Evolutionary conservation across 2,888 invertebrate genomes (phyloP).

Genomic region (Hypsopygia costalis): DNA sequence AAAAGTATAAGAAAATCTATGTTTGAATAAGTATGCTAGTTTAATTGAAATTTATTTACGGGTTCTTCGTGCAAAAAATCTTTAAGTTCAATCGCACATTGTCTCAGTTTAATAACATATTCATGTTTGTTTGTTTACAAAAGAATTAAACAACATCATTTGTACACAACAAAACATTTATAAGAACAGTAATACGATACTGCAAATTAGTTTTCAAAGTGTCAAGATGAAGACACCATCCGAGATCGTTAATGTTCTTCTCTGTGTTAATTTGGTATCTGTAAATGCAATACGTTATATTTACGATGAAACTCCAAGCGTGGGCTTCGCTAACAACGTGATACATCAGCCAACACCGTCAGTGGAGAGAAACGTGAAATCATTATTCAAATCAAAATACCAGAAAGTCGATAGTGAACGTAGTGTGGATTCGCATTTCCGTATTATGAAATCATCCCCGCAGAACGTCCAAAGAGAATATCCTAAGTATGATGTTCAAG

Average conservation of each 20-base stretch:
- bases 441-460: conserved; percentile 28
- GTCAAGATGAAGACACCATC: conserved; percentile 40
- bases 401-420: conserved; percentile 31
- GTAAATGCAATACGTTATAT: conserved; percentile 36
- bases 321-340: conserved; percentile 33
- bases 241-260: conserved; percentile 24
- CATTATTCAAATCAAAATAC: background rate
- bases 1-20: too few species aligned
- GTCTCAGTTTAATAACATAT: too few species aligned
- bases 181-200: conserved; percentile 29
- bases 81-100: too few species aligned
- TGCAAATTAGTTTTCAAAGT: conserved; percentile 25
- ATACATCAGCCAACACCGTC: too few species aligned
- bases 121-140: conserved; percentile 29
- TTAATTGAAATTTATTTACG: too few species aligned
- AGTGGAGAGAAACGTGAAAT: background rate
- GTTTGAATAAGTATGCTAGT: too few species aligned
- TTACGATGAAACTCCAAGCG: conserved; percentile 36
- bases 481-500: too few species aligned
- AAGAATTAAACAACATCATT: conserved; percentile 28
- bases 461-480: background rate
- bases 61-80: too few species aligned
- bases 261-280: conserved; percentile 30
- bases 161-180: conserved; percentile 27
- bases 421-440: conserved; percentile 43